Conservation (phyloP, 2,113 vertebrate species). For the Pelecanus crispus region DNA sequence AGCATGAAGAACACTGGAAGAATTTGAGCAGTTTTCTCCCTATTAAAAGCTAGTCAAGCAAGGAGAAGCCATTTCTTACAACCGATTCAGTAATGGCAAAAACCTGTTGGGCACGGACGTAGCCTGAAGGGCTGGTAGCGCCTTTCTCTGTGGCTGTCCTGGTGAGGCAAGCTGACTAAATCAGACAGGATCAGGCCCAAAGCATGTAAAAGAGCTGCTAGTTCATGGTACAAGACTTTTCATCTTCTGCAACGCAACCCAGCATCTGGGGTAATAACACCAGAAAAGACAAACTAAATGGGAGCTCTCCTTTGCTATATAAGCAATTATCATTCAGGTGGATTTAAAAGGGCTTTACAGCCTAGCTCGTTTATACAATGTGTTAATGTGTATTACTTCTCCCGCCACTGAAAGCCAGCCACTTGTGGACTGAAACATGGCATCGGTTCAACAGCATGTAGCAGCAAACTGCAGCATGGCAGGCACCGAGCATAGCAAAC, state of each 20-base stretch:
- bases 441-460: neutral
- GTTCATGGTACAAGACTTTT: neutral
- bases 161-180: neutral
- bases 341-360: constrained; percentile 26
- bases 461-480: neutral
- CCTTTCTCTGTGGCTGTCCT: neutral
- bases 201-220: neutral
- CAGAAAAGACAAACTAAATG: neutral
- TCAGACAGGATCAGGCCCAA: neutral
- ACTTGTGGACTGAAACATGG: neutral
- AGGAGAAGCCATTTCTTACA: neutral
- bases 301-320: neutral
- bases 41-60: neutral
- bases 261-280: neutral
- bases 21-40: neutral
- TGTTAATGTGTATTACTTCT: constrained; percentile 16
- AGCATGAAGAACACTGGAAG: neutral
- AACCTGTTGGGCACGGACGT: neutral
- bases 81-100: neutral
- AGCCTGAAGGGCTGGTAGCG: neutral
- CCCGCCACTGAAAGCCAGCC: neutral
- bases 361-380: neutral
- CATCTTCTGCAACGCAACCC: neutral
- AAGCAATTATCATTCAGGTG: constrained; percentile 18
- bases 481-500: neutral